phyloP scores from a whole-genome alignment of 2,797 vertebrate genomes.

The Glyptemys insculpta region DNA sequence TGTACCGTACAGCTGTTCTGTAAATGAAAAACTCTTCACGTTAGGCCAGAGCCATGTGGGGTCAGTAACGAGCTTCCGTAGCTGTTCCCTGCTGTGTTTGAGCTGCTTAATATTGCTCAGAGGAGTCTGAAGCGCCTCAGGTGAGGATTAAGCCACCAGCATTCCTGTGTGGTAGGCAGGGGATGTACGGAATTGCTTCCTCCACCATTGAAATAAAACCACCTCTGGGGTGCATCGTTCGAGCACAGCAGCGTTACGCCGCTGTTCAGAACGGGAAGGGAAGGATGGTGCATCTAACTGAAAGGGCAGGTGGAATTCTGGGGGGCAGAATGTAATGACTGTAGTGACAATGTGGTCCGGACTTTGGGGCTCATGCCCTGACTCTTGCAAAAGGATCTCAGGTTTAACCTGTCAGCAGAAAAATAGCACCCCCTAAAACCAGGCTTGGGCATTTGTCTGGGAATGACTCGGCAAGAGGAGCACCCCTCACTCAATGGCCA shows the following conservation, averaged over 20 bases:
- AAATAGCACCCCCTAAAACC: background rate
- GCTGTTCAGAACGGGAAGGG: background rate
- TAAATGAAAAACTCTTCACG: background rate
- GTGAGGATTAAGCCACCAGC: background rate
- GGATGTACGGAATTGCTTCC: background rate
- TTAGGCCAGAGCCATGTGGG: background rate
- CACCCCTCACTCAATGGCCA: background rate
- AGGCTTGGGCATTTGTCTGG: background rate
- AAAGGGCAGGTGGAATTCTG: too few species aligned
- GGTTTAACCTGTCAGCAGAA: background rate
- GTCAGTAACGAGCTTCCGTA: background rate
- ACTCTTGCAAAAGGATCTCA: background rate
- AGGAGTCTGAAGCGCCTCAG: background rate
- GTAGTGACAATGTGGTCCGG: background rate
- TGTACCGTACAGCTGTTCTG: background rate
- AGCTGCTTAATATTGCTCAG: too few species aligned
- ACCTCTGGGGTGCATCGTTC: background rate
- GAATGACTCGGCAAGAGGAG: background rate
- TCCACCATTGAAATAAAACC: background rate
- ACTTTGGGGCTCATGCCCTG: background rate
- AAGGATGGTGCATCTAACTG: too few species aligned
- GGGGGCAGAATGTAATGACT: too few species aligned
- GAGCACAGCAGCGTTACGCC: background rate
- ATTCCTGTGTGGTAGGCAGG: background rate
- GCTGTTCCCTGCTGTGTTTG: background rate